Percentiles rank a stretch among this genome's conserved stretches.
Evolutionary conservation across 2,113 vertebrate species (phyloP).

Genomic region (Verasper variegatus): DNA sequence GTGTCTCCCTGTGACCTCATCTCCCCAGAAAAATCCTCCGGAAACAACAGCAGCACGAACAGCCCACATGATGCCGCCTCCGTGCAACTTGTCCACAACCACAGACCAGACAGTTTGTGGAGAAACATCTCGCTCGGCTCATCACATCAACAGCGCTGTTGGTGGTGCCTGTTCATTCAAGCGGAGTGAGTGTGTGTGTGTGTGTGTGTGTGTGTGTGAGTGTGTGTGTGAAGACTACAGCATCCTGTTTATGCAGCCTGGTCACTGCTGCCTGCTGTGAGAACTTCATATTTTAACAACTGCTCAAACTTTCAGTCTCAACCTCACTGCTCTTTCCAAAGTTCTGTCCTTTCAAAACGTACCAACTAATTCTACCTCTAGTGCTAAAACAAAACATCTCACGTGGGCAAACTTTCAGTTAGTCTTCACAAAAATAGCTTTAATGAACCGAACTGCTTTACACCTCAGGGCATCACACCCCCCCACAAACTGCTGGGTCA

Average conservation of each 20-base stretch:
- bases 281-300: slow-evolving; percentile 1
- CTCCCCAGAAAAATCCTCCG: slow-evolving; percentile 52
- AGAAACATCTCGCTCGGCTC: slow-evolving; percentile 1
- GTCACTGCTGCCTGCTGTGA: slow-evolving; percentile 9
- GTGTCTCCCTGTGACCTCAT: slow-evolving; percentile 74
- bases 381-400: not conserved
- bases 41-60: slow-evolving; percentile 40
- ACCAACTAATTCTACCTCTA: slow-evolving; percentile 9
- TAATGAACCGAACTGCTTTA: not conserved
- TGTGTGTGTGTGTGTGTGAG: slow-evolving; percentile 19
- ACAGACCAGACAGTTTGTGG: slow-evolving; percentile 26
- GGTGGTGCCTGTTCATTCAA: not conserved
- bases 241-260: slow-evolving; percentile 61
- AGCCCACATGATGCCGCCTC: slow-evolving; percentile 34
- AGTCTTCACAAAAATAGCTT: not conserved
- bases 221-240: not conserved
- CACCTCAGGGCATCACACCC: slow-evolving; percentile 1
- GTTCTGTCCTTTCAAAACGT: not conserved
- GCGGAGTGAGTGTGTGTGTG: slow-evolving; percentile 1
- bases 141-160: slow-evolving; percentile 10
- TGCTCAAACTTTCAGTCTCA: not conserved
- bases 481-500: slow-evolving; percentile 20
- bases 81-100: slow-evolving; percentile 12
- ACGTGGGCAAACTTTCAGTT: not conserved
- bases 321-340: slow-evolving; percentile 1